phyloP scores from a whole-genome alignment of 2,888 invertebrate genomes.

The Orthosia gothica region DNA sequence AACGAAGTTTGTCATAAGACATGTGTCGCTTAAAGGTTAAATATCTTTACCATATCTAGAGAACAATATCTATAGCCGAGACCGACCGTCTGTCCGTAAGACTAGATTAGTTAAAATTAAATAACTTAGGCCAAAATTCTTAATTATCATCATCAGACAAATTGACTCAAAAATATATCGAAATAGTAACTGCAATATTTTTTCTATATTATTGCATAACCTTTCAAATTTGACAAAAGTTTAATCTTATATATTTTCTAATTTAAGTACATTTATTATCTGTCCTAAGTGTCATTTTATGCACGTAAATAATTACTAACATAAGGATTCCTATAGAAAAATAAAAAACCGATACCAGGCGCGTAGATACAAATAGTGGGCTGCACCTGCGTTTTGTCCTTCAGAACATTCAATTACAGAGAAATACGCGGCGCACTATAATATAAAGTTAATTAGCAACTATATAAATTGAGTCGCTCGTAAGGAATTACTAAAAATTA shows the following conservation, averaged over 20 bases:
- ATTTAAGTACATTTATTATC: conserved; percentile 37
- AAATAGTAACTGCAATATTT: not conserved
- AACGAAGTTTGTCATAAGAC: conserved; percentile 63
- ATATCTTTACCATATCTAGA: conserved; percentile 55
- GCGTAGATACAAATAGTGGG: conserved; percentile 49
- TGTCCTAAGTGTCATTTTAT: conserved; percentile 23
- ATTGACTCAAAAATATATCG: not conserved
- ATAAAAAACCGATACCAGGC: conserved; percentile 21
- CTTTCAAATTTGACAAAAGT: not conserved
- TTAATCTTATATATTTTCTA: conserved; percentile 28
- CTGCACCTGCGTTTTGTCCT: conserved; percentile 62
- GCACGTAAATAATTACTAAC: conserved; percentile 42
- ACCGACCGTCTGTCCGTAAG: conserved; percentile 25
- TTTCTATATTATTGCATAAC: not conserved
- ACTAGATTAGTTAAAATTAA: conserved; percentile 4
- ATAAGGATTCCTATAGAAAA: conserved; percentile 33
- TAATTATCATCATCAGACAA: not conserved
- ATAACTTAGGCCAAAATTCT: not conserved
- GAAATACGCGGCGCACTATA: conserved; percentile 49
- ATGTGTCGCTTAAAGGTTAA: conserved; percentile 67
- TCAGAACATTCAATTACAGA: conserved; percentile 65
- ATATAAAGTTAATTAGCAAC: conserved; percentile 64
- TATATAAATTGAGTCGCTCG: conserved; percentile 58
- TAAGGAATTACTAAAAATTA: conserved; percentile 61
- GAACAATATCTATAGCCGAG: conserved; percentile 36